Evolutionary conservation across 2,888 invertebrate genomes (phyloP).

Genomic region (Tridacna crocea): DNA sequence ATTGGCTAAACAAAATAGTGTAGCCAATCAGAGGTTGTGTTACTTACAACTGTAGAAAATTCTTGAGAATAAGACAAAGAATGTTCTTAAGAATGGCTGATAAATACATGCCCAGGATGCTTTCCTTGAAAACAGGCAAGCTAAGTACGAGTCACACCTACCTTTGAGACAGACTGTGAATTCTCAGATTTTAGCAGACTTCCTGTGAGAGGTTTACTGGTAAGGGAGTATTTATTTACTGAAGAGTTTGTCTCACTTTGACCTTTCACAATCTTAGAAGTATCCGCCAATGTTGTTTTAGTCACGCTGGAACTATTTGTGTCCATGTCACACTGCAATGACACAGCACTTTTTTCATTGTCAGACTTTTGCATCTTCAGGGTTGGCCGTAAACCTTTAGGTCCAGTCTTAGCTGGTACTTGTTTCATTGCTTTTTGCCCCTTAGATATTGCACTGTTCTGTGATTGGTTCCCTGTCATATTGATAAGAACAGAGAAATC

Average conservation of each 20-base stretch:
- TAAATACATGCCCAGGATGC: too few relatives aligned
- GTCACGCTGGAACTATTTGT: constrained; percentile 12
- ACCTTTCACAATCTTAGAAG: background rate
- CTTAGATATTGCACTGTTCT: background rate
- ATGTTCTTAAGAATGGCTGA: too few relatives aligned
- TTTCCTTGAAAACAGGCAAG: too few relatives aligned
- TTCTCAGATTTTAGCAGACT: background rate
- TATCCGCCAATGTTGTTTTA: background rate
- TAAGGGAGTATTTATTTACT: constrained; percentile 19
- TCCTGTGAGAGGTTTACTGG: constrained; percentile 13
- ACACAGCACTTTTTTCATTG: constrained; percentile 7
- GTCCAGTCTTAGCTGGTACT: constrained; percentile 23
- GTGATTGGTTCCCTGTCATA: constrained; percentile 1
- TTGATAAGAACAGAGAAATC: background rate
- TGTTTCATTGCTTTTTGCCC: constrained; percentile 14
- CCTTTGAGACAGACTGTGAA: constrained; percentile 1
- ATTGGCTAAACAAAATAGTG: too few relatives aligned
- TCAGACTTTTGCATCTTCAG: constrained; percentile 2
- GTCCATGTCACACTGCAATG: constrained; percentile 34
- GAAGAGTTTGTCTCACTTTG: background rate
- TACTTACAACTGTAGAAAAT: too few relatives aligned
- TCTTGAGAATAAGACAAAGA: too few relatives aligned
- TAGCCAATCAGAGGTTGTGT: too few relatives aligned
- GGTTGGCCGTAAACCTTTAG: constrained; percentile 41
- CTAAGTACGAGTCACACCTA: background rate